These are phyloP conservation scores for Melanostigma gelatinosum DNA, from an alignment of 2,113 vertebrate species.

Conservation along the genomic window DNA sequence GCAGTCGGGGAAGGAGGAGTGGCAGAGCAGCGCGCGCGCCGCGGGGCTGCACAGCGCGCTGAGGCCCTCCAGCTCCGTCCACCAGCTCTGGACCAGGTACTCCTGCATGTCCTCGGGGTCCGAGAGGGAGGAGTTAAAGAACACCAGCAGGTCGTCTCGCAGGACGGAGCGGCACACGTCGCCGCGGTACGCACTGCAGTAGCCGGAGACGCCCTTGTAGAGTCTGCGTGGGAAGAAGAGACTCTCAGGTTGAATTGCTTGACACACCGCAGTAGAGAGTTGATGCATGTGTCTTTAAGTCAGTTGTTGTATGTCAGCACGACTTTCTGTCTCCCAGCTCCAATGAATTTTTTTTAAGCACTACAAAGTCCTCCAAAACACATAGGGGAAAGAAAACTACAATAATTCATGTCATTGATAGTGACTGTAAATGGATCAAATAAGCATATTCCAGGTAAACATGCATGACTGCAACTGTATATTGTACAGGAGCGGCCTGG, in stretches of 20 bases:
- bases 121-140: conserved; percentile 91
- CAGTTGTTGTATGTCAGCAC: neutral
- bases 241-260: neutral
- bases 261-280: neutral
- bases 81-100: conserved; percentile 87
- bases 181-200: conserved; percentile 92
- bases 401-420: neutral
- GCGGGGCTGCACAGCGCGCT: conserved; percentile 87
- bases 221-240: conserved; percentile 75
- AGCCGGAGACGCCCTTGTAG: conserved; percentile 89
- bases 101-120: conserved; percentile 93
- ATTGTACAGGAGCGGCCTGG: too few species aligned
- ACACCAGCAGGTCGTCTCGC: conserved; percentile 86
- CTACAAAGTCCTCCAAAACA: neutral
- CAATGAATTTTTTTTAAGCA: neutral
- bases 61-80: conserved; percentile 87
- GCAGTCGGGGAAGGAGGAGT: conserved; percentile 92
- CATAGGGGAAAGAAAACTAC: too few species aligned
- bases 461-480: too few species aligned
- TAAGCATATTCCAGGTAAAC: neutral
- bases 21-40: conserved; percentile 90
- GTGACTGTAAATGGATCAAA: neutral
- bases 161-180: conserved; percentile 87
- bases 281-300: neutral
- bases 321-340: neutral